Base-by-base conservation (phyloP, 2,113 vertebrate genomes). In the Tupaia tana region DNA sequence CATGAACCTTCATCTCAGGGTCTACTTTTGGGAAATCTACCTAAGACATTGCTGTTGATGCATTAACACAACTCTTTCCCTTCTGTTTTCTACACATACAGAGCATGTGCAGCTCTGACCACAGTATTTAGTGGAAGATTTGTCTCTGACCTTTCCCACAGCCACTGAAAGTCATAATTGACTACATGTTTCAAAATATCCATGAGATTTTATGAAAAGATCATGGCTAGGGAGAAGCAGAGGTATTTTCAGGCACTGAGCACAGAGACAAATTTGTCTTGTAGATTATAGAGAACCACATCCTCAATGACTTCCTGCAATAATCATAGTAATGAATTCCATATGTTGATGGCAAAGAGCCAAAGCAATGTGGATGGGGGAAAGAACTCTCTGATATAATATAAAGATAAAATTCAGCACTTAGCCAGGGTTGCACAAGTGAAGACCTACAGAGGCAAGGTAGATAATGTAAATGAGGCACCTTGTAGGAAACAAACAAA, bases 1-100 rank as follows among this genome's bases (percentile, higher is more conserved):
- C 0, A 0, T 2, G 24, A n/a, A n/a, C 79, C 15, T 10, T 70
- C 77, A 56, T 87, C 81, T 92, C 34, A 90, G 59, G 85, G n/a
- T 93, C 95, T 83, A 52, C 95, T 96, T 97, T 90, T 91, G 63
- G 88, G 63, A 86, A 82, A 69, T 19, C 2, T 52, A 18, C 64
- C 9, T 34, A 61, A 29, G 29, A 69, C 14, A 20, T 22, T 87
- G 71, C 70, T 74, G 0, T 66, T 90, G 66, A 70, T 7, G 7
- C 2, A 27, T 75, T 15, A 25, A 3, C 1, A 15, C 34, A 54
- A n/a, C 22, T 29, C 9, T 56, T 71, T 24, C 56, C 14, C 3
- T 70, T 79, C 61, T 75, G 27, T 43, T 2, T 27, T 78, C 24
- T 18, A 3, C 24, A 34, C 25, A 8, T 10, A 3, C 11, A 71